Evolutionary conservation across 1,140 invertebrate genomes (phyloP), one percentile per base, ranked within the genome.

Genomic region (Harlomillsia oculata): DNA sequence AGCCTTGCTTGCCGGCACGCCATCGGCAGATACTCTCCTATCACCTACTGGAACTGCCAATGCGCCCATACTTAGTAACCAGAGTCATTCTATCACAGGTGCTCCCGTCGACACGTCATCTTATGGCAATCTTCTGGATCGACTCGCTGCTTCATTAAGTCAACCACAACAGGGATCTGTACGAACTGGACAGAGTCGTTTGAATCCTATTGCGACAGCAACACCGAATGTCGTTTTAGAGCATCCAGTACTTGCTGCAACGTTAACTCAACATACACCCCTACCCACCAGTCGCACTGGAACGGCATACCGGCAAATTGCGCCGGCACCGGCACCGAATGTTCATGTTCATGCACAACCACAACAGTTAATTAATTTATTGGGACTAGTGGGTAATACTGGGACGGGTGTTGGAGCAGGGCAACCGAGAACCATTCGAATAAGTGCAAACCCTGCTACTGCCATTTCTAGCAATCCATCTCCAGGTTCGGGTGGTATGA

Each of bases 211-310:
- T 36, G 63, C 63, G 3, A 53, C 63, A n/a, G 63, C 63, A 0
- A 65, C 63, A 18, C 63, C 63, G 20, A 62, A 50, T 37, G 63
- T 65, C 20, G 63, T 59, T 23, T 45, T 64, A 23, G 63, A 64
- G n/a, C 63, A 64, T 40, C 62, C 62, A 2, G 45, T 64, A n/a
- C 34, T 64, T 3, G 63, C 63, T 5, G 55, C 63, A 4, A 61
- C 59, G 9, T 41, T 64, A 18, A 64, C 63, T 6, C 57, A 60
- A 53, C 54, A 55, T 40, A 41, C 52, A 20, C 23, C 36, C 18
- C 56, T 21, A 21, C 6, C 23, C 26, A 20, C 20, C 20, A 30
- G 28, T 55, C 53, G 36, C 9, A 25, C 34, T 6, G 20, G 29
- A 9, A 43, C 50, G 11, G 48, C 45, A n/a, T 62, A 59, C 21